Conservation (phyloP, 2,888 invertebrate species). For the Trachelus iudaicus region DNA sequence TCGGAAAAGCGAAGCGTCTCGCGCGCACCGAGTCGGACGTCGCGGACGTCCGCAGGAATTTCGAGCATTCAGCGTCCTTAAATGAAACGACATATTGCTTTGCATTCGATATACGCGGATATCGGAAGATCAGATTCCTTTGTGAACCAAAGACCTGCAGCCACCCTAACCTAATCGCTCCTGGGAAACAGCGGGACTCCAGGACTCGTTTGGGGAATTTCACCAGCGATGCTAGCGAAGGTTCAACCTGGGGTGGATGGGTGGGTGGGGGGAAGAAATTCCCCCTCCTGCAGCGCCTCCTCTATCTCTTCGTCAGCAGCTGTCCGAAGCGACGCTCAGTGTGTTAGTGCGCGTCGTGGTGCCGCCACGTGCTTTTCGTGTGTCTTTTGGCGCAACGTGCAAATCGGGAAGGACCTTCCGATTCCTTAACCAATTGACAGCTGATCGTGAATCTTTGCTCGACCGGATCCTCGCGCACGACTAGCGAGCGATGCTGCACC, state of each 20-base stretch:
- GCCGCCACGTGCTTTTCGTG: slow-evolving; percentile 58
- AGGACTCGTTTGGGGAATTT: no score
- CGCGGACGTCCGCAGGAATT: background rate
- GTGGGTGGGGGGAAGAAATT: background rate
- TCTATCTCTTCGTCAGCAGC: slow-evolving; percentile 56
- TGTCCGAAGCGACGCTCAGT: slow-evolving; percentile 50
- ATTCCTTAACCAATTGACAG: no score
- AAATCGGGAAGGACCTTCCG: no score
- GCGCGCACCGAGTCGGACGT: no score
- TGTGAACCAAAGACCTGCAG: no score
- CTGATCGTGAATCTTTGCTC: no score
- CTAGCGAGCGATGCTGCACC: no score
- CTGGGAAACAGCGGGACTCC: no score
- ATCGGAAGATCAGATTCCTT: background rate
- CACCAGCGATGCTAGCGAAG: background rate
- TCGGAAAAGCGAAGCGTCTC: no score
- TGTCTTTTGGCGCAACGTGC: background rate
- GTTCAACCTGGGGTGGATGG: background rate
- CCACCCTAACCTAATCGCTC: no score
- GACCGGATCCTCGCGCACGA: background rate
- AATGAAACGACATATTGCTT: slow-evolving; percentile 21
- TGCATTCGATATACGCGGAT: slow-evolving; percentile 17
- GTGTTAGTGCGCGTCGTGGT: slow-evolving; percentile 57
- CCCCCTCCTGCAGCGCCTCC: background rate
- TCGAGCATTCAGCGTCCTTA: slow-evolving; percentile 13